Percentiles rank a stretch among this genome's conserved stretches.
Evolutionary conservation across 2,888 invertebrate genomes (phyloP).

Genomic region (Boloria euphrosyne): DNA sequence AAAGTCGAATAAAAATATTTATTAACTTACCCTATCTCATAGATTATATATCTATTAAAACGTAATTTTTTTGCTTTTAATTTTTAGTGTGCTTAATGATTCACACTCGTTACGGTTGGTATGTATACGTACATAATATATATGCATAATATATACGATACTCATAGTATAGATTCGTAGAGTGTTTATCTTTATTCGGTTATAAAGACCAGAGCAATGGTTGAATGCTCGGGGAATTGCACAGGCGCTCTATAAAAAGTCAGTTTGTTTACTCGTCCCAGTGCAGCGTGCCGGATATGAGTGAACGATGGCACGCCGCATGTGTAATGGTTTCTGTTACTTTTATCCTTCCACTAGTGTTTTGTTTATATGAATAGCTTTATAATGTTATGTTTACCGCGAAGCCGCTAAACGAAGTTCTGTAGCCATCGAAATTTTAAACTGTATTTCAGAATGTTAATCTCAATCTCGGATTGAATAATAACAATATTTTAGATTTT

Average conservation of each 20-base stretch:
- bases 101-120: background rate
- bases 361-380: constrained; percentile 24
- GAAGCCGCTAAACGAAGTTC: background rate
- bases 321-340: constrained; percentile 63
- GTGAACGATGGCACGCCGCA: constrained; percentile 49
- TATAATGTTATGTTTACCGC: constrained; percentile 11
- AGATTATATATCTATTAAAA: too few relatives aligned
- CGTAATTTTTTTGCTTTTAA: too few relatives aligned
- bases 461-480: too few relatives aligned
- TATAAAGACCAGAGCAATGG: constrained; percentile 36
- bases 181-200: constrained; percentile 10
- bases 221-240: constrained; percentile 61
- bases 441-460: background rate
- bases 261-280: constrained; percentile 69
- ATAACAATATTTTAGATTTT: too few relatives aligned
- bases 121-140: background rate
- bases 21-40: too few relatives aligned
- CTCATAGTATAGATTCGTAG: background rate
- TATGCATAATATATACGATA: too few relatives aligned
- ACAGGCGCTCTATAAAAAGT: constrained; percentile 74
- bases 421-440: constrained; percentile 25
- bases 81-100: too few relatives aligned
- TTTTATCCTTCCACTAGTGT: constrained; percentile 46
- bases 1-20: too few relatives aligned
- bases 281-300: constrained; percentile 63